phyloP scores from a whole-genome alignment of 2,113 vertebrate species.

The Melospiza georgiana region DNA sequence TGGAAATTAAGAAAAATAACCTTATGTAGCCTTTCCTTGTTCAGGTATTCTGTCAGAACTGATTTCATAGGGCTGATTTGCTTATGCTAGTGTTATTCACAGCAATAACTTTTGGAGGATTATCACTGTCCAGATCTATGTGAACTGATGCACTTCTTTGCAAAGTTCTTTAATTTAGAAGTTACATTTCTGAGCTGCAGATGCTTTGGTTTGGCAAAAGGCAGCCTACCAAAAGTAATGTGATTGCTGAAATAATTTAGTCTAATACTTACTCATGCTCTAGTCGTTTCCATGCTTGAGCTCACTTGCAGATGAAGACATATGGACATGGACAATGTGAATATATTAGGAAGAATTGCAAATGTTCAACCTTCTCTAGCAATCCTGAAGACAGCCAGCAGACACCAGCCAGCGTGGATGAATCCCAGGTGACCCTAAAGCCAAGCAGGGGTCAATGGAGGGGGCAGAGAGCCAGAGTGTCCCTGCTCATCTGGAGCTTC shows the following conservation, averaged over 20 bases:
- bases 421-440: neutral
- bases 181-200: neutral
- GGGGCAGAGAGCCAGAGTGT: neutral
- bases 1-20: neutral
- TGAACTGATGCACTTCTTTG: neutral
- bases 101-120: neutral
- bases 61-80: neutral
- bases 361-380: neutral
- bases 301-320: conserved; percentile 30
- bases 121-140: neutral
- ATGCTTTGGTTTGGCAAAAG: conserved; percentile 20
- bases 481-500: neutral
- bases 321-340: neutral
- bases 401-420: neutral
- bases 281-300: neutral
- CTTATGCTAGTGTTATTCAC: neutral
- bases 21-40: neutral
- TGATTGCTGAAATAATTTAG: conserved; percentile 9
- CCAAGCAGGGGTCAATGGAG: neutral
- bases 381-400: neutral
- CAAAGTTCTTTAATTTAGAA: neutral
- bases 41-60: neutral
- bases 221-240: neutral
- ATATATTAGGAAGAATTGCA: neutral
- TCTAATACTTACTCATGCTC: neutral